Base-by-base conservation (phyloP, 92 coral and sea anemone species). In the Parazoanthus darwini region DNA sequence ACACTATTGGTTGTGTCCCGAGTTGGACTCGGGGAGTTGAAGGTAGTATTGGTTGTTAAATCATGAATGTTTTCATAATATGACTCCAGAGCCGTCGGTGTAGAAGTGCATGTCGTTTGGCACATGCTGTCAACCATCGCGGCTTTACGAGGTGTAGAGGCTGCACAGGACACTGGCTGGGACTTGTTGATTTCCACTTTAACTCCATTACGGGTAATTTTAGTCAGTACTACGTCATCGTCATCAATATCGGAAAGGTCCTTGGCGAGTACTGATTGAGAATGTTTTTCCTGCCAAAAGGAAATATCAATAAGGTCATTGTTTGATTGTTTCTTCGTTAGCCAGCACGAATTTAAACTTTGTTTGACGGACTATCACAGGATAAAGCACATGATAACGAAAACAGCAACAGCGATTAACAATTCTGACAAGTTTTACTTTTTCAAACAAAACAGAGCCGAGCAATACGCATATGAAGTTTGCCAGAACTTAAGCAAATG, bases 171-270 rank as follows among this genome's bases (percentile, higher is more conserved):
- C 50, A 71, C 39, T 9, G 38, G 6, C 44, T 71, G 78, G 54
- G 80, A 37, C 25, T 76, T 23, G 54, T 76, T 76, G 46, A 76
- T 76, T 18, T 76, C 80, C 46, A 76, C 26, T 76, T 76, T 76
- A 44, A 76, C 46, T 6, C 87, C 87, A 46, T 84, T 84, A 8
- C 87, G 87, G 37, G 87, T 84, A 44, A 84, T 29, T 74, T 84
- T 84, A 16, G 87, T 84, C 26, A 84, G 54, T 4, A 84, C 65
- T 18, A 84, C 44, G 13, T 84, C 87, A 1, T 84, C 79, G 35
- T 84, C 78, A 84, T 84, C 63, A 48, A 14, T 4, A 70, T 20
- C 77, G 8, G 48, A 18, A 48, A 9, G 58, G 43, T 26, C 63
- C 33, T 46, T 84, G 5, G 35, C 56, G 73, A 8, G 39, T 46